Base-by-base conservation (phyloP, 2,888 invertebrate genomes). In the Meteorus colon region DNA sequence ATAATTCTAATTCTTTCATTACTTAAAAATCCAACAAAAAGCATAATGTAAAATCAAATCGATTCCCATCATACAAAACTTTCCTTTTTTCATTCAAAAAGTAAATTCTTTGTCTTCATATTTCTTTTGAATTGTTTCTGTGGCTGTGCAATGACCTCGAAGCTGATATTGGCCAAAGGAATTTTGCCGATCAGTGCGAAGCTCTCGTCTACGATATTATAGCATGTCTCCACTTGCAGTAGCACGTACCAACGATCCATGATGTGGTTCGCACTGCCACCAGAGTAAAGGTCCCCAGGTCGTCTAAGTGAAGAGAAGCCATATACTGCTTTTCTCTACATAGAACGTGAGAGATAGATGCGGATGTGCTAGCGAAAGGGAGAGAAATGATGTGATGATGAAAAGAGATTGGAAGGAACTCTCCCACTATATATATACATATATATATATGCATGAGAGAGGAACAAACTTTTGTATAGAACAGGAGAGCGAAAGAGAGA, bases 171-270 rank as follows among this genome's bases (percentile, higher is more conserved):
- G 51, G 60, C 77, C 59, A 60, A 72, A 75, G 75, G 55, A 19
- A 55, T 55, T 55, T 55, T 19, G 4, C 55, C 55, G 19, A 55
- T 55, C 55, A 55, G 55, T 19, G 55, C 8, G 10, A 19, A 55
- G 8, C 19, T 19, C 10, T 8, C 19, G 19, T 55, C 4, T 55
- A 55, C 19, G 55, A 55, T 55, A 69, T 69, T 63, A 51, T 66
- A 37, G 51, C 62, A 63, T 69, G 65, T 74, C 77, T 76, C 41
- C 67, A 78, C 77, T 81, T 83, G 83, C 82, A 74, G 67, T 72
- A 80, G 78, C 85, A 85, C 84, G 85, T 84, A 79, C 80, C 67
- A 69, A 79, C 81, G 79, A 78, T 81, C 76, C 78, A 77, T 70
- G 78, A 75, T 77, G 74, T 73, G 69, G 73, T 76, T 77, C 60